Base-by-base conservation (phyloP, 2,113 vertebrate species). In the Pachycephala philippinensis region DNA sequence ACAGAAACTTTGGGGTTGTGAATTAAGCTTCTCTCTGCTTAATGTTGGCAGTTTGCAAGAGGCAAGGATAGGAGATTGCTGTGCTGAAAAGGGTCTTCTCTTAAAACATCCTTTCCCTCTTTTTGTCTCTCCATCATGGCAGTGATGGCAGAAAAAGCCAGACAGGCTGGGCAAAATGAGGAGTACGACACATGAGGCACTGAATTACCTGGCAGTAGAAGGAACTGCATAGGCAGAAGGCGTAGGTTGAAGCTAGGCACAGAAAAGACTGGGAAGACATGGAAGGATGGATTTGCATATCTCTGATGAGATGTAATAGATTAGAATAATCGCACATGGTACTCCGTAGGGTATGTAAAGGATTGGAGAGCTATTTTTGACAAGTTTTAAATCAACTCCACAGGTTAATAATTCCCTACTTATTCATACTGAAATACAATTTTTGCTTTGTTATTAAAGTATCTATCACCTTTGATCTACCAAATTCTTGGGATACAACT, bases 111-210 rank as follows among this genome's bases (percentile, higher is more conserved):
- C 10, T 61, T 70, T 80, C 18, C 4, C 15, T 59, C 33, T 56
- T 26, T 63, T n/a, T 2, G 8, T 39, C 37, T 64, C 30, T 49
- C 31, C 37, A 5, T 52, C 20, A 15, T 6, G 13, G 21, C 33
- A 92, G 17, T 2, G 4, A 45, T 33, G 30, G 27, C 35, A 79
- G n/a, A 68, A 69, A 44, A 89, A 35, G 6, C 21, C 22, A 45
- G 33, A 23, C 6, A 5, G 33, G 20, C 5, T 61, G 37, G 24
- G 10, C 26, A 84, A 16, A 7, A 4, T 12, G 11, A 72, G 35
- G 19, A 1, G 0, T 28, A 10, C 27, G 33, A 13, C 9, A 33
- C 13, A 28, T 1, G 26, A 85, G 11, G 28, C 26, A 26, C 35
- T 71, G 61, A 44, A 21, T 57, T 86, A 68, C 15, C 31, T 60